Percentiles rank a stretch among this genome's conserved stretches.
These are phyloP conservation scores for Nyctibius bracteatus DNA, from an alignment of 2,113 vertebrate species.

Conservation along the genomic window DNA sequence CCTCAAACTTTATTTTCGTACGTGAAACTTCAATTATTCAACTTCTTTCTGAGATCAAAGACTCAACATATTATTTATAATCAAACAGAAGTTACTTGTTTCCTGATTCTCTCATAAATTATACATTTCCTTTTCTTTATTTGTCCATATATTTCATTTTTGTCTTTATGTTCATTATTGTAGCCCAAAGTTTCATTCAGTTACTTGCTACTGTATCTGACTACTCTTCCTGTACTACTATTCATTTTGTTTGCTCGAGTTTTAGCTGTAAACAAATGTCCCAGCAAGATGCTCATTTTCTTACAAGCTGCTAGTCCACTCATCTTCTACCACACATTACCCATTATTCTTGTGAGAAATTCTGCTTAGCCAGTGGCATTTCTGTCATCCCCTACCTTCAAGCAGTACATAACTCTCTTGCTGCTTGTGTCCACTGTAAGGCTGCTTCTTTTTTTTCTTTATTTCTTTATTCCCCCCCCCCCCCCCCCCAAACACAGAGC, in stretches of 20 bases:
- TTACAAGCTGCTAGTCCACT: neutral
- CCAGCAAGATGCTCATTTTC: neutral
- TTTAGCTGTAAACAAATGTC: neutral
- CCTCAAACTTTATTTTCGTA: neutral
- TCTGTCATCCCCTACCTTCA: neutral
- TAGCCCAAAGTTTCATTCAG: neutral
- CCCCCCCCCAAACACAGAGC: neutral
- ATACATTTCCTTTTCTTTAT: neutral
- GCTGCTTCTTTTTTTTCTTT: rapidly evolving
- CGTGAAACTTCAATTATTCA: neutral
- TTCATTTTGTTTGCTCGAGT: neutral
- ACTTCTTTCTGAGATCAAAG: neutral
- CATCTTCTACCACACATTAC: neutral
- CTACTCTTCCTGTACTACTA: neutral
- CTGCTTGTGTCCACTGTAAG: neutral
- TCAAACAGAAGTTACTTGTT: neutral
- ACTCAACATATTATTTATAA: neutral
- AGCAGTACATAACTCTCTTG: neutral
- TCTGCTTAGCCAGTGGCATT: neutral
- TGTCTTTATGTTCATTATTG: neutral
- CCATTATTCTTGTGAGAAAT: neutral
- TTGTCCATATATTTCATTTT: neutral
- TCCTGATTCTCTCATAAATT: neutral
- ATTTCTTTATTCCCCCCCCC: too few species aligned
- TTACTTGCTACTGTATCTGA: neutral